These are phyloP conservation scores for Thamnophis sirtalis DNA, from an alignment of 2,113 vertebrate species.

Conservation along the genomic window DNA sequence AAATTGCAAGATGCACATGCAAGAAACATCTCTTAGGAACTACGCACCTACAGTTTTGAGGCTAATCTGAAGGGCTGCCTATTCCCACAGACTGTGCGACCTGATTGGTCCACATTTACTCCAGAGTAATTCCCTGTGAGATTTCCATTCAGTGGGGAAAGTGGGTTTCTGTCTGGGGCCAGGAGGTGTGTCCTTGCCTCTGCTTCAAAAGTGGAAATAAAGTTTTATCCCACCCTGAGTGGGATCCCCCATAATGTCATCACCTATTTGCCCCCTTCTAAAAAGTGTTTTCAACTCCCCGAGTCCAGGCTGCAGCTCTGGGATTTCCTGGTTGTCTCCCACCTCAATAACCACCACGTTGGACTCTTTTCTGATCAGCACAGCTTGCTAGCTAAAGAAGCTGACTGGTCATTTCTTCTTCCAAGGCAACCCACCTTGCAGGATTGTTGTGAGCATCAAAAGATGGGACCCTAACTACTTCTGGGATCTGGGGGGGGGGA, in stretches of 20 bases:
- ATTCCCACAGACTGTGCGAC: neutral
- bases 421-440: neutral
- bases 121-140: neutral
- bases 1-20: neutral
- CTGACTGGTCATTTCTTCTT: neutral
- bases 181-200: neutral
- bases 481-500: neutral
- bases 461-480: neutral
- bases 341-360: neutral
- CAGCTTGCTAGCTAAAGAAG: neutral
- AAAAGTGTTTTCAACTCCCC: neutral
- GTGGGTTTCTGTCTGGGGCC: neutral
- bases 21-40: neutral
- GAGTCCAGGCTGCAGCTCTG: neutral
- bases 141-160: neutral
- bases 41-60: neutral
- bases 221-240: neutral
- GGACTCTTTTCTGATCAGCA: neutral
- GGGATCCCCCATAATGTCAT: neutral
- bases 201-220: neutral
- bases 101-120: neutral
- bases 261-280: neutral
- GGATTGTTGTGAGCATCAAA: neutral
- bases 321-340: neutral
- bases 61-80: neutral